Base-by-base conservation (phyloP, 2,797 vertebrate species). In the Bradypodion pumilum region DNA sequence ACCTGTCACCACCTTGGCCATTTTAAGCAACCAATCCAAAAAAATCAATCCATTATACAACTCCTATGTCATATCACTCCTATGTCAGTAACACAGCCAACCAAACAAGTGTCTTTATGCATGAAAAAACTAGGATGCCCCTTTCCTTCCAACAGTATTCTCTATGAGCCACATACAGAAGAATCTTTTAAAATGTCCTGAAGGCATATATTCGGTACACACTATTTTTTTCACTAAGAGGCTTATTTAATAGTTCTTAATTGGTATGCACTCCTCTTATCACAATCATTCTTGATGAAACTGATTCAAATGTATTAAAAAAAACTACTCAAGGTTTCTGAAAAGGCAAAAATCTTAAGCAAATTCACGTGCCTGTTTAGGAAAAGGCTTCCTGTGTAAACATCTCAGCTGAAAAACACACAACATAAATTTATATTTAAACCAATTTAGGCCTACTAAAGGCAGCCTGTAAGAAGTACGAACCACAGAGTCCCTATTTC, bases 31-130 rank as follows among this genome's bases (percentile, higher is more conserved):
- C n/a, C n/a, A n/a, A n/a, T n/a, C n/a, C n/a, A n/a, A n/a, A n/a
- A n/a, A n/a, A n/a, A n/a, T n/a, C n/a, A n/a, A n/a, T n/a, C 78
- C 46, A 3, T 21, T 73, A 5, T 19, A 84, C 76, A 81, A 86
- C 44, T 56, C 84, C 15, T 78, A 65, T 65, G 63, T n/a, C 70
- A 40, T 23, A n/a, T n/a, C n/a, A n/a, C n/a, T n/a, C n/a, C n/a
- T n/a, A n/a, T n/a, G n/a, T n/a, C n/a, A n/a, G n/a, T 62, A 62
- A n/a, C 25, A 81, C 44, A 70, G 46, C 23, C 19, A 76, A n/a
- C n/a, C n/a, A n/a, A n/a, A n/a, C 56, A 78, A 56, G 32, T 49
- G 66, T 37, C 25, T 19, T 77, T 85, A 27, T 15, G 44, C n/a
- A 85, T 5, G 59, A 66, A 69, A 3, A 63, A 12, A 74, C 59